phyloP scores from a whole-genome alignment of 2,797 vertebrate species.

The Paratrypauchen microcephalus region DNA sequence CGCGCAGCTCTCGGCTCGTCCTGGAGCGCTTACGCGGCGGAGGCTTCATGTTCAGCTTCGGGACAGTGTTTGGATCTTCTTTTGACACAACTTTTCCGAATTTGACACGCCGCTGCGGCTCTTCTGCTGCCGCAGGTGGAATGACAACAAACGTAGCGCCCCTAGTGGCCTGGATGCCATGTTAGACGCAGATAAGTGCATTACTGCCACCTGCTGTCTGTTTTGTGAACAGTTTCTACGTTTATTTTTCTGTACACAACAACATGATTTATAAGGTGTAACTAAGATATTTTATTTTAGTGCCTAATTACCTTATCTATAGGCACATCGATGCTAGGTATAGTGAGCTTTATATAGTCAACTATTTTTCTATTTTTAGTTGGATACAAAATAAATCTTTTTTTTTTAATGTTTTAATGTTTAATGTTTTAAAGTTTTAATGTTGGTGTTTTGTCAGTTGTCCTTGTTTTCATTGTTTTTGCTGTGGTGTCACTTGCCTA shows the following conservation, averaged over 20 bases:
- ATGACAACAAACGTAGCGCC: neutral
- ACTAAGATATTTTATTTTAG: too few species aligned
- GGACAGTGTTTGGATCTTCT: neutral
- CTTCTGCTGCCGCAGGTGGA: neutral
- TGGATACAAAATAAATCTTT: too few species aligned
- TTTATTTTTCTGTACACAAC: neutral
- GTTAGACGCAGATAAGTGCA: neutral
- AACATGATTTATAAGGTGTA: too few species aligned
- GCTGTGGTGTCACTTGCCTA: too few species aligned
- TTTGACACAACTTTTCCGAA: neutral
- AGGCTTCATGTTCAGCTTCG: slow-evolving; percentile 2
- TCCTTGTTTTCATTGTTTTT: too few species aligned
- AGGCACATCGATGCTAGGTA: too few species aligned
- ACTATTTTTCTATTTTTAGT: too few species aligned
- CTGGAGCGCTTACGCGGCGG: slow-evolving; percentile 56
- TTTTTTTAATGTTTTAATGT: too few species aligned
- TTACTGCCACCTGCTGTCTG: neutral
- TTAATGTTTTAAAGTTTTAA: too few species aligned
- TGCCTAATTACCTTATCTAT: too few species aligned
- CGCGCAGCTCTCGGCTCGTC: neutral
- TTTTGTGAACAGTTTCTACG: neutral
- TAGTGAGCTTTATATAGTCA: too few species aligned
- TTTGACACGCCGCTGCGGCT: neutral
- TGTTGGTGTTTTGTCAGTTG: too few species aligned
- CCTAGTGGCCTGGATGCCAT: neutral